A percentile compares a stretch with the other conserved stretches of the same genome.
phyloP scores from a whole-genome alignment of 2,113 vertebrate species.

The Poecilia latipinna region DNA sequence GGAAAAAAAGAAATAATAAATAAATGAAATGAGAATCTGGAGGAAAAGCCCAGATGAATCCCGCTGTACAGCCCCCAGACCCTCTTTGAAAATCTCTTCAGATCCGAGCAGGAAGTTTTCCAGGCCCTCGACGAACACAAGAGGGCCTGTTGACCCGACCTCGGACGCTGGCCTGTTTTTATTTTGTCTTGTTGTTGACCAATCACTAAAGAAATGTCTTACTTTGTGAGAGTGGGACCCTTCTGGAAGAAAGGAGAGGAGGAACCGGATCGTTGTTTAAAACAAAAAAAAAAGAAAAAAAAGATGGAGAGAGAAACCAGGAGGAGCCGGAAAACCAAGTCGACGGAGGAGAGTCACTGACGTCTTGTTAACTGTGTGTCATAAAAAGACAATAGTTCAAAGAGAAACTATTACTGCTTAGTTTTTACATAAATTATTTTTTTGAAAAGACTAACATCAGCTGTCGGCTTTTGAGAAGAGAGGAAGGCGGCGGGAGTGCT shows the following conservation, averaged over 20 bases:
- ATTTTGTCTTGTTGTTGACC: slow-evolving; percentile 67
- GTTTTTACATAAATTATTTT: slow-evolving; percentile 86
- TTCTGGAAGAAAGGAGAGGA: slow-evolving; percentile 26
- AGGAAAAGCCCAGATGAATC: slow-evolving; percentile 46
- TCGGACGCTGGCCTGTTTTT: slow-evolving; percentile 62
- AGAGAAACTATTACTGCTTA: slow-evolving; percentile 81
- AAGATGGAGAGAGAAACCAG: slow-evolving; percentile 15
- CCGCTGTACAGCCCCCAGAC: slow-evolving; percentile 70
- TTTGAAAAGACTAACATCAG: slow-evolving; percentile 81
- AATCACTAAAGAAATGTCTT: slow-evolving; percentile 70
- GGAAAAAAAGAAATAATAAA: slow-evolving; percentile 9
- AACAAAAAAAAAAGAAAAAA: slow-evolving; percentile 11
- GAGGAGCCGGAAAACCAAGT: slow-evolving; percentile 63
- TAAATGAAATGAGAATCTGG: not conserved
- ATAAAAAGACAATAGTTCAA: slow-evolving; percentile 70
- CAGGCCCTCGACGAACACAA: slow-evolving; percentile 58
- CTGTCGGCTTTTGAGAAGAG: slow-evolving; percentile 74
- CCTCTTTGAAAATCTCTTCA: slow-evolving; percentile 61
- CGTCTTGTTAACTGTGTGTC: slow-evolving; percentile 68
- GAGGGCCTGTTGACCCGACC: slow-evolving; percentile 62
- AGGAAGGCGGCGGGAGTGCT: slow-evolving; percentile 72
- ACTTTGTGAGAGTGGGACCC: slow-evolving; percentile 56
- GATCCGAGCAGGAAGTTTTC: slow-evolving; percentile 65
- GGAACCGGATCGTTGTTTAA: slow-evolving; percentile 28
- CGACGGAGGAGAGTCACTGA: slow-evolving; percentile 65